These are phyloP conservation scores for Ambastaia sidthimunki DNA, from an alignment of 2,797 vertebrate genomes.

Conservation along the genomic window DNA sequence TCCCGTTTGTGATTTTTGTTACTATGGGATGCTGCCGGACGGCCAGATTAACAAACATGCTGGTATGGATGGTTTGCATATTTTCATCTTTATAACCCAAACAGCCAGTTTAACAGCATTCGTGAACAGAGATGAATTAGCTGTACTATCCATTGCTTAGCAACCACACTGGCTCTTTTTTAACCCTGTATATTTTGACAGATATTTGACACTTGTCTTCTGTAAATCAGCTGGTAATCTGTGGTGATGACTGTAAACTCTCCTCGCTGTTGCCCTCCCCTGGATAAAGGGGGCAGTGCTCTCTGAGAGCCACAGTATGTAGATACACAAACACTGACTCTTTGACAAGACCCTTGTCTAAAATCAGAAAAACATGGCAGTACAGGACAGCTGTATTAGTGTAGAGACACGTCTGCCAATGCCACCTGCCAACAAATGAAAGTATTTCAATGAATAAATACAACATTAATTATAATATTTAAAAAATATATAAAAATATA, in stretches of 20 bases:
- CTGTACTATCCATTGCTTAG: slow-evolving; percentile 43
- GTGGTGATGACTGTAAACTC: slow-evolving; percentile 65
- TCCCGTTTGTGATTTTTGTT: no score
- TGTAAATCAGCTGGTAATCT: slow-evolving; percentile 71
- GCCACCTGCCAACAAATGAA: background rate
- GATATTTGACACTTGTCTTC: slow-evolving; percentile 70
- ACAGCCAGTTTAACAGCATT: slow-evolving; percentile 29
- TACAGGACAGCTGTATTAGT: background rate
- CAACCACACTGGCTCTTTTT: slow-evolving; percentile 64
- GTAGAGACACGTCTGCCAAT: background rate
- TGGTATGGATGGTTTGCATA: slow-evolving; percentile 63
- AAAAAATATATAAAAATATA: no score
- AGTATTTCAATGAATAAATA: background rate
- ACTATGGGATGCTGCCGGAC: slow-evolving; percentile 2
- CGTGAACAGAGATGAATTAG: slow-evolving; percentile 55
- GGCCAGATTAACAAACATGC: slow-evolving; percentile 67
- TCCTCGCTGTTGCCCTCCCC: slow-evolving; percentile 50
- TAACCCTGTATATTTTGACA: slow-evolving; percentile 77
- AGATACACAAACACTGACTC: background rate
- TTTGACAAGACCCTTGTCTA: background rate
- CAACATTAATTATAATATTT: no score
- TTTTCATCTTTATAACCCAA: slow-evolving; percentile 34
- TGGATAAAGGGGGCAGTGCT: slow-evolving; percentile 47
- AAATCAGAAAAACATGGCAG: background rate
- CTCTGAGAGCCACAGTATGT: background rate